Conservation (phyloP, 2,888 invertebrate genomes). For the Cabera pusaria region DNA sequence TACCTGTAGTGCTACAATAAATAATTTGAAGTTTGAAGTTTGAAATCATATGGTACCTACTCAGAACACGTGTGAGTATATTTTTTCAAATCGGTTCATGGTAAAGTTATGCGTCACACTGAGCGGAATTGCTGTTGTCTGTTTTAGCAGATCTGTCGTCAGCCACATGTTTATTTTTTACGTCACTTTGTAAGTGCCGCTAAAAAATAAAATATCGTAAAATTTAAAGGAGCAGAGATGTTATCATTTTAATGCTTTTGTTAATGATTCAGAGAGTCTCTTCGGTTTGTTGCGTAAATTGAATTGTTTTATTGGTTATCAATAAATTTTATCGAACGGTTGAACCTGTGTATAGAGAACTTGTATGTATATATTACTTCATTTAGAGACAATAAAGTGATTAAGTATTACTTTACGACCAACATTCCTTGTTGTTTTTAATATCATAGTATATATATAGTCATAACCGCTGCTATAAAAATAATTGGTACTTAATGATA, state of each 20-base stretch:
- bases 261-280: conserved; percentile 11
- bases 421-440: conserved; percentile 10
- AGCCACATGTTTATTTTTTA: conserved; percentile 39
- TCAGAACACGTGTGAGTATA: conserved; percentile 12
- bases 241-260: conserved; percentile 19
- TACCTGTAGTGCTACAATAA: too few relatives aligned
- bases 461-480: conserved; percentile 6
- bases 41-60: too few relatives aligned
- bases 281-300: conserved; percentile 31
- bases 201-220: conserved; percentile 23
- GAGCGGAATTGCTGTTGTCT: conserved; percentile 26
- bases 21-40: too few relatives aligned
- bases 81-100: conserved; percentile 32
- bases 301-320: conserved; percentile 41
- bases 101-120: conserved; percentile 30
- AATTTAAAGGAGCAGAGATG: conserved; percentile 20
- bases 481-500: too few relatives aligned
- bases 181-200: conserved; percentile 42
- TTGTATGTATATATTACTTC: conserved; percentile 17
- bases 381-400: conserved; percentile 9
- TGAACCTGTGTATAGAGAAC: conserved; percentile 17
- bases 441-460: conserved; percentile 1
- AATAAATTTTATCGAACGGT: conserved; percentile 35
- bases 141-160: conserved; percentile 34
- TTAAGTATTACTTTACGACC: conserved; percentile 11